phyloP scores from a whole-genome alignment of 2,797 vertebrate genomes.

The Apodemus agrarius region DNA sequence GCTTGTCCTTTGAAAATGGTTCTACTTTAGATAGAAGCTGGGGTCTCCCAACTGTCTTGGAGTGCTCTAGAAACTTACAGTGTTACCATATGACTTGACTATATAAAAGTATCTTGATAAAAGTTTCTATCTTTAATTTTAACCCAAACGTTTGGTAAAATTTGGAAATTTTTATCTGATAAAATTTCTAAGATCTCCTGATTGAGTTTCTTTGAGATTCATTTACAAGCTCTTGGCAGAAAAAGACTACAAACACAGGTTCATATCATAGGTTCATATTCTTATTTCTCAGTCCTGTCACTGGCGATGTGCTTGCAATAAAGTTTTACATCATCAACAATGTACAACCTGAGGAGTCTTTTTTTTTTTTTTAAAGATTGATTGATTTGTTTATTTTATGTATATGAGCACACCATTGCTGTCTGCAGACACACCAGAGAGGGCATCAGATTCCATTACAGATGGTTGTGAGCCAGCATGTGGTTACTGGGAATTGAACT shows the following conservation, averaged over 20 bases:
- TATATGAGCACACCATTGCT: too few relatives aligned
- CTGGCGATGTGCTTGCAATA: slow-evolving; percentile 30
- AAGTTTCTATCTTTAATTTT: slow-evolving; percentile 54
- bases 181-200: not conserved
- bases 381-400: too few relatives aligned
- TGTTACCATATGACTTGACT: slow-evolving; percentile 51
- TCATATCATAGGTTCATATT: slow-evolving; percentile 38
- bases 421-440: too few relatives aligned
- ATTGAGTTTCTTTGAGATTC: slow-evolving; percentile 45
- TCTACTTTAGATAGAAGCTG: not conserved
- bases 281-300: not conserved
- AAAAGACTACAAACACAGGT: slow-evolving; percentile 22
- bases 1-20: slow-evolving; percentile 53
- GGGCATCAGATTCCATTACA: too few relatives aligned
- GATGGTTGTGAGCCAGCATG: too few relatives aligned
- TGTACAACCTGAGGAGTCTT: slow-evolving; percentile 3
- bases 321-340: slow-evolving; percentile 46
- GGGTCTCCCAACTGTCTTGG: not conserved
- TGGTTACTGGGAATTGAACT: too few relatives aligned
- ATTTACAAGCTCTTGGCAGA: slow-evolving; percentile 37
- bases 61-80: not conserved
- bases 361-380: not conserved
- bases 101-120: slow-evolving; percentile 47
- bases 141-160: slow-evolving; percentile 45
- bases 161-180: slow-evolving; percentile 35